Evolutionary conservation across 2,888 invertebrate species (phyloP), one percentile per base, ranked within the genome.

Genomic region (Plebejus anna): DNA sequence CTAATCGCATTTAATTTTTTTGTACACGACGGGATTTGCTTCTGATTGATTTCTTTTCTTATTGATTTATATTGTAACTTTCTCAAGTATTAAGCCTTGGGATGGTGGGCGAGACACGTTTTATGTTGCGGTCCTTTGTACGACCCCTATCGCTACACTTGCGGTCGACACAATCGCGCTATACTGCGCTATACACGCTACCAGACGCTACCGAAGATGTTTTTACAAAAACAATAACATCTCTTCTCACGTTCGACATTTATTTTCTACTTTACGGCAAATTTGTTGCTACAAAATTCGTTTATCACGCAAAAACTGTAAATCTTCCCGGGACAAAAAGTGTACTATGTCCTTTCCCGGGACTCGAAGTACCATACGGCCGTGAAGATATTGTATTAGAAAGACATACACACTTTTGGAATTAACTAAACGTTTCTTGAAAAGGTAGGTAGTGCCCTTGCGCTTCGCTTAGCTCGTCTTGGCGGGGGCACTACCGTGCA

Each of bases 71-170:
- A 55, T 13, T 55, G 4, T 55, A 55, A 55, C 55, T 55, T 55
- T 16, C 16, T 55, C 55, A 55, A 55, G 47, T 55, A 16, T 16
- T 55, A 55, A 32, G 32, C 66, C 7, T 28, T 16, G 66, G 13
- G 66, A 9, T 28, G 16, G 32, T 32, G 66, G 66, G 16, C 13
- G 66, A 36, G 32, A 16, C 66, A 66, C 66, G 66, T 66, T 66
- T 61, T 66, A 66, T 66, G 66, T 66, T 36, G 32, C 16, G 66
- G 66, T 66, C 66, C 32, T 4, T 66, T 32, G 66, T 66, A 36
- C 32, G 16, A 66, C 66, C 66, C 66, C 66, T 66, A 66, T 66
- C 66, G 32, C 16, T 66, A 36, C 32, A 66, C 66, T 13, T 66
- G 66, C 66, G 66, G 66, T 66, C 66, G 28, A 1, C 11, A 36